Base-by-base conservation (phyloP, 1,140 invertebrate genomes). In the Pseudomyrmex pallidus region DNA sequence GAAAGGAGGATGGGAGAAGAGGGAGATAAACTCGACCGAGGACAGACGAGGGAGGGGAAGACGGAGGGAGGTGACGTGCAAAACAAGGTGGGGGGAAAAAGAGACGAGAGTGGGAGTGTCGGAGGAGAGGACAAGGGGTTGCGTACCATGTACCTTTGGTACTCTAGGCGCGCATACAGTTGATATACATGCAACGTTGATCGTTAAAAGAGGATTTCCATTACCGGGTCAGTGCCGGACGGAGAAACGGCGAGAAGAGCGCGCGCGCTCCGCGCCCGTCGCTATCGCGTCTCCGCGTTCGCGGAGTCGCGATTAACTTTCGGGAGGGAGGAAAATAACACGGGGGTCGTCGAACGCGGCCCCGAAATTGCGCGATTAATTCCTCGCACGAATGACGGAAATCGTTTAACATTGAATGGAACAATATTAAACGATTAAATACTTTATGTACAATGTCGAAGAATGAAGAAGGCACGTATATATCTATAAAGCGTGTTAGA, bases 151-250 rank as follows among this genome's bases (percentile, higher is more conserved):
- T 80, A 70, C 74, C 62, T 80, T 80, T n/a, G 52, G 54, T 70
- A 72, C 74, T 77, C 74, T 56, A 72, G n/a, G 52, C 76, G 76
- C 54, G 15, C 46, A 70, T 66, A 80, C 76, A 56, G 66, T 80
- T 80, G 66, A 80, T 80, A 59, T 80, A 80, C 66, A 70, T 80
- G 46, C 54, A 59, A 70, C 54, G 76, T 78, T 78, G 76, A 80
- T 80, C 66, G 66, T 70, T 80, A 59, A 59, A 70, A 80, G 66
- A 70, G 54, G 64, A 80, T 80, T 80, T 80, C 76, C 76, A 70
- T 80, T 80, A 70, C 54, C 76, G 44, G 66, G 66, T 80, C 66
- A 80, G 54, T 80, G 54, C 22, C 54, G 66, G 66, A 70, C 52
- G 35, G 66, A 59, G 66, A 25, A 77, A 48, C 64, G 66, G 48